Base-by-base conservation (phyloP, 2,797 vertebrate genomes). In the Malacoraja senta region DNA sequence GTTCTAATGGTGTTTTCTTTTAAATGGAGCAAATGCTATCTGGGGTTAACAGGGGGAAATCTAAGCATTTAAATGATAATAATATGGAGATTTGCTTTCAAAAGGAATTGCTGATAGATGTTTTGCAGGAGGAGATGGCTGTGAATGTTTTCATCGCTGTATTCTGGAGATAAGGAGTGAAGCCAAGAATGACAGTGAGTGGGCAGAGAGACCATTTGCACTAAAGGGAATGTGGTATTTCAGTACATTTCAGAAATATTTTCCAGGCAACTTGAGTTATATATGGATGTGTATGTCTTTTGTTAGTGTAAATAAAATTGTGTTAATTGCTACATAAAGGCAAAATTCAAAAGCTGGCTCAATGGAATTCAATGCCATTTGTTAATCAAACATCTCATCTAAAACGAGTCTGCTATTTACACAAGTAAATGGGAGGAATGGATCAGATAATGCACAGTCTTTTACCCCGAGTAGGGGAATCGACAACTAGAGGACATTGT, bases 41-140 rank as follows among this genome's bases (percentile, higher is more conserved):
- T 29, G 38, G 29, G 15, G 38, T 92, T 74, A 68, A 24, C 26
- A 71, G 26, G 90, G 38, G 21, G 8, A 44, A 53, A 15, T 72
- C 24, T 29, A 53, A 53, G 24, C 24, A 76, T 72, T 91, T 38
- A 71, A 74, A n/a, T 74, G 26, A 53, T 92, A 74, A 92, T 24
- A 76, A 74, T 92, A 72, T 8, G 29, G 61, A 88, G n/a, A 65
- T 88, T 68, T 15, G 19, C 68, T 88, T n/a, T 15, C 35, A 29
- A 76, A 53, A 6, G 90, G 71, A 92, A 92, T 12, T 92, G 35
- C 24, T 92, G 90, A 53, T 92, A 74, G 29, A 74, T 92, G 84
- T 92, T 74, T 44, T 29, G 4, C 29, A 76, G 44, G 38, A 74
- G 35, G 35, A 35, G 6, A 8, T 74, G 26, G 26, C 71, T 74